Percentiles rank a stretch among this genome's conserved stretches.
Conservation (phyloP, 2,113 vertebrate genomes). For the Aptenodytes patagonicus region DNA sequence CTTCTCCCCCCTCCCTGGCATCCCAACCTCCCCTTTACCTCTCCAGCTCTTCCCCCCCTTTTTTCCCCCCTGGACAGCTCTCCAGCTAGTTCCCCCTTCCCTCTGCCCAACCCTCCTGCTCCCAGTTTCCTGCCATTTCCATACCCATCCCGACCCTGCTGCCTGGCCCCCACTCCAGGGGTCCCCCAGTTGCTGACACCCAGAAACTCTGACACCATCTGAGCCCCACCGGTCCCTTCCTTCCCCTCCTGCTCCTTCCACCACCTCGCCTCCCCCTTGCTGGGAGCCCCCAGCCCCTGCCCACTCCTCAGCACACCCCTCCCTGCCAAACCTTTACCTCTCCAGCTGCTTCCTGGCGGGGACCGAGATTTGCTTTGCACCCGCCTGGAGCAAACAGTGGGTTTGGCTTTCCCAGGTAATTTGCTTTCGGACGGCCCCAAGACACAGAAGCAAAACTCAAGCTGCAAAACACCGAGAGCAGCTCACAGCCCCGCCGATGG, state of each 20-base stretch:
- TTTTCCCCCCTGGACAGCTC: neutral
- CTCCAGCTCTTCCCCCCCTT: neutral
- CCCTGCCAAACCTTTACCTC: neutral
- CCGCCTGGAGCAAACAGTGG: neutral
- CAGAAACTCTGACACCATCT: too few relatives aligned
- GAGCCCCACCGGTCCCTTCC: neutral
- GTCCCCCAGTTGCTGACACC: neutral
- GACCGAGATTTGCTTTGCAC: neutral
- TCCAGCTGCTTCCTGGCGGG: neutral
- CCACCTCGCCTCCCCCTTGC: neutral
- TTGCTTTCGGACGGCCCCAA: neutral
- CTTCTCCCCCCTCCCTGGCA: neutral
- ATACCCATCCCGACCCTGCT: neutral
- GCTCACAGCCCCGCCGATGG: accelerated
- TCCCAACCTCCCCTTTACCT: neutral
- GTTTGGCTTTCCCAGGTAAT: neutral
- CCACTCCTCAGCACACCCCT: neutral
- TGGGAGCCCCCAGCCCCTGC: neutral
- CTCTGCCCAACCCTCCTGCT: neutral
- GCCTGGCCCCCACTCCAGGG: neutral
- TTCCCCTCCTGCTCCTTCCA: neutral
- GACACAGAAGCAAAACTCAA: neutral
- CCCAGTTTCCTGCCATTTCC: neutral
- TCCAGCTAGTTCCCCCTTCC: neutral
- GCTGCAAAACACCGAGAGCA: accelerated